Evolutionary conservation across 2,113 vertebrate species (phyloP), one percentile per base, ranked within the genome.

Genomic region (Hippocampus zosterae): DNA sequence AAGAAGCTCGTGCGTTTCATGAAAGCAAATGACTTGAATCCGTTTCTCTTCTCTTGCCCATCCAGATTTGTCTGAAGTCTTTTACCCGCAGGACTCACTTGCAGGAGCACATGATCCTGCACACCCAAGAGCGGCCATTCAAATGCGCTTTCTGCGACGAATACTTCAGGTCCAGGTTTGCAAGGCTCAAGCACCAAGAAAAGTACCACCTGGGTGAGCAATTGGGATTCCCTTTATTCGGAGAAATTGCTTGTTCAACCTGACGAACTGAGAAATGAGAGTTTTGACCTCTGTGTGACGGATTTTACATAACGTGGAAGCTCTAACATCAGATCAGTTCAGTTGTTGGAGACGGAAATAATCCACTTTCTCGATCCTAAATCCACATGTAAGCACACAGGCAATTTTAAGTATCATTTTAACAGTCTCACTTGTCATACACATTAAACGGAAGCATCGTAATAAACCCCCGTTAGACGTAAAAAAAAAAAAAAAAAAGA

Each of bases 41-140:
- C 10, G 7, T n/a, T 27, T 52, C 21, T 67, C 21, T n/a, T 37
- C 23, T 15, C 29, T 53, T 11, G 63, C 29, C 40, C n/a, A 56
- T 40, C 57, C 74, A 99, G 97, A 93, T 96, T 84, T 99, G 97
- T 85, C 94, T 95, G 83, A 99, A 98, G 78, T 96, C 93, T 42
- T 99, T 99, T 84, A 96, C 94, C 63, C 93, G 97, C 68, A 93
- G 95, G 78, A 96, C 95, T 73, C 97, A 99, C 72, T 89, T 99
- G 81, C 94, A 98, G 81, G 97, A 99, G 75, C 97, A 99, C 87
- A 98, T 96, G 96, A 98, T 99, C 78, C 91, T 99, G 29, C 97
- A 99, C 87, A 95, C 94, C 70, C 96, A 98, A 82, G 95, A 97
- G 84, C 95, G 96, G 65, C 97, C 97, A 19, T 99, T 98, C 67